phyloP scores from a whole-genome alignment of 1,140 invertebrate species.

The Nephila pilipes region DNA sequence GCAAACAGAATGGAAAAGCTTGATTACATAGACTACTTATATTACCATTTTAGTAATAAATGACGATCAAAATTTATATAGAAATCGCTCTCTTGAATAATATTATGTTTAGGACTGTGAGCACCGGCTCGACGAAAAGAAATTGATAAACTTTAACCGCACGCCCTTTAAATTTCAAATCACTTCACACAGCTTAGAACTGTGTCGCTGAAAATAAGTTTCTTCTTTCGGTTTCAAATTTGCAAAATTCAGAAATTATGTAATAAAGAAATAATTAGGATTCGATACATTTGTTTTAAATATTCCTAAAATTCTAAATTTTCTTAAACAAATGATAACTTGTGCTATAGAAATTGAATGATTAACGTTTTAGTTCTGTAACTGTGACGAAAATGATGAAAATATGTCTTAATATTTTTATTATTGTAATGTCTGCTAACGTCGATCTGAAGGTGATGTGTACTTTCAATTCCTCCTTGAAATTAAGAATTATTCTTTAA shows the following conservation, averaged over 20 bases:
- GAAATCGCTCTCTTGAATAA: no score
- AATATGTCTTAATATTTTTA: constrained; percentile 55
- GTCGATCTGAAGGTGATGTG: constrained; percentile 71
- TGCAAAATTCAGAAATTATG: background rate
- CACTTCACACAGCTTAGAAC: background rate
- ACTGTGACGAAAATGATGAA: constrained; percentile 47
- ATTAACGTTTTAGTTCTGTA: background rate
- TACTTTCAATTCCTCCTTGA: background rate
- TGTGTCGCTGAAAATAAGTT: background rate
- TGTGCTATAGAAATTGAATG: background rate
- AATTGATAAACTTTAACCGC: constrained; percentile 64
- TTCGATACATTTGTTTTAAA: background rate
- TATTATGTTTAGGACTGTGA: background rate
- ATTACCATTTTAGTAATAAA: background rate
- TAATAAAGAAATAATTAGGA: background rate
- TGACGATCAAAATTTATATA: no score
- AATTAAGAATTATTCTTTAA: background rate
- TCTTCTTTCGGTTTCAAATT: background rate
- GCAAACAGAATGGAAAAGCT: background rate
- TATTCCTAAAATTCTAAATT: background rate
- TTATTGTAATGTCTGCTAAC: constrained; percentile 50
- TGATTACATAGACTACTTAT: background rate
- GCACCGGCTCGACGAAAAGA: constrained; percentile 22
- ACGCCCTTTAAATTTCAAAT: constrained; percentile 22
- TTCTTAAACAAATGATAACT: background rate